Evolutionary conservation across 1,140 invertebrate species (phyloP), one percentile per base, ranked within the genome.

Genomic region (Bombus huntii): DNA sequence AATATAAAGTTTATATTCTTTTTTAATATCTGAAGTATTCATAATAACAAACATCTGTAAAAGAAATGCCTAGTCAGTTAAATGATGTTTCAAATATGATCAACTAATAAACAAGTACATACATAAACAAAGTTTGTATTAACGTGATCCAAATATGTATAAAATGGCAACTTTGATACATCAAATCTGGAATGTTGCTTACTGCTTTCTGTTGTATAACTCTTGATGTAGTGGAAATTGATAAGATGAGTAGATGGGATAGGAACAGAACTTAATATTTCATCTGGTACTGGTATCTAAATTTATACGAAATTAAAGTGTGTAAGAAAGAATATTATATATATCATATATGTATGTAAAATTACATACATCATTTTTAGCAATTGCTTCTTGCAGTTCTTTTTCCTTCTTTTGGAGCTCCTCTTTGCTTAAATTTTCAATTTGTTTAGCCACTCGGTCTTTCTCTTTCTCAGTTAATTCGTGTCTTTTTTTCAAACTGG

Each of bases 61-160:
- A 73, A 22, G 3, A 68, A 66, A 81, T 77, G 39, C n/a, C 28
- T 1, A 22, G 22, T 53, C 13, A 75, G 22, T 22, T 39, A 44
- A 53, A 82, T 53, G n/a, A 87, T 65, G 37, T 81, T 76, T 70
- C 12, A 81, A 83, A 62, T 74, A 4, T 62, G 22, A 59, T 68
- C 13, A 73, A 73, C 44, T 34, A 88, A 44, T 66, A 66, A 31
- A 34, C 6, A 66, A 66, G 8, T 75, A 96, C 97, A 96, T 93
- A 98, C 98, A 95, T 98, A 97, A 87, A 98, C 96, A 95, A 98
- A 98, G 92, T 98, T 98, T 2, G 97, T 98, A 84, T 97, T 96
- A 22, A 98, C 95, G 91, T 98, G 96, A 96, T 98, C 97, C 71
- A 98, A 95, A 88, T 97, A 97, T 5, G 98, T 97, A 91, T 96